Evolutionary conservation across 2,113 vertebrate genomes (phyloP).

Genomic region (Platycercus adscitus): DNA sequence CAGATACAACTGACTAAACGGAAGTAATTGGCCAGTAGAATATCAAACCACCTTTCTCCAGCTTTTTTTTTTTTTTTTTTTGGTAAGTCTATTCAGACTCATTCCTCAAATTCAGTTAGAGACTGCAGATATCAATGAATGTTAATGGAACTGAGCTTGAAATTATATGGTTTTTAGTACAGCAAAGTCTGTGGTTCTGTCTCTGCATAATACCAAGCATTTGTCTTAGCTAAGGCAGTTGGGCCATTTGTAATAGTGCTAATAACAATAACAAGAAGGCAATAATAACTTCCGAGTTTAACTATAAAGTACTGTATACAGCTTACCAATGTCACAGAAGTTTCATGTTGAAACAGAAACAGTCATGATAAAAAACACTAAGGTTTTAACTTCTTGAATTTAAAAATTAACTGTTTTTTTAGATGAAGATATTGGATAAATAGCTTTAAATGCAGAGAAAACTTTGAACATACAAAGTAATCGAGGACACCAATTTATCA

Average conservation of each 20-base stretch:
- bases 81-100: background rate
- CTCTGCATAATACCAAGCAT: background rate
- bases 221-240: background rate
- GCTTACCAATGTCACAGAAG: background rate
- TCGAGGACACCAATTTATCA: background rate
- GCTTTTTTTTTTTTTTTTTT: background rate
- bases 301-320: background rate
- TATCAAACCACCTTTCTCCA: background rate
- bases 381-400: background rate
- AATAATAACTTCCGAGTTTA: background rate
- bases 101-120: background rate
- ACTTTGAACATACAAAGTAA: background rate
- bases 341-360: background rate
- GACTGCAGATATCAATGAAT: background rate
- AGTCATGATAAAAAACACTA: background rate
- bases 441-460: background rate
- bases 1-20: background rate
- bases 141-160: background rate
- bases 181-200: background rate
- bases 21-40: background rate
- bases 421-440: background rate
- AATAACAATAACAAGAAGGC: background rate
- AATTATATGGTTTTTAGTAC: background rate
- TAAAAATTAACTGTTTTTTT: background rate
- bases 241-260: background rate